phyloP scores from a whole-genome alignment of 2,113 vertebrate species.

The Platysternon megacephalum region DNA sequence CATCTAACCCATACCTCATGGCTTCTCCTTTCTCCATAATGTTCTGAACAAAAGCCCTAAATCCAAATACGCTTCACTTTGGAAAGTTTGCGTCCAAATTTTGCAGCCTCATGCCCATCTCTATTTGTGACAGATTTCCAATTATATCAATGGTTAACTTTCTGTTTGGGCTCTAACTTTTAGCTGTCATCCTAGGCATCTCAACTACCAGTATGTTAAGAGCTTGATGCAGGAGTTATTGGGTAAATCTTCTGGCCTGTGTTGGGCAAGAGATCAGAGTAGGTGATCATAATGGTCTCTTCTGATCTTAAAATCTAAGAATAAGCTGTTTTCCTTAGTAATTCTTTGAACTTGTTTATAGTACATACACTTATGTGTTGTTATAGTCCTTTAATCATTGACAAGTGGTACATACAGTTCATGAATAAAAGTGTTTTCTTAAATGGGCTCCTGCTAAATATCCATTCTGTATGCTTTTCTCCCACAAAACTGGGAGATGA shows the following conservation, averaged over 20 bases:
- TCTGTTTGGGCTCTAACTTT: neutral
- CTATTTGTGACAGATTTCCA: neutral
- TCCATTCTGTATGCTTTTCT: neutral
- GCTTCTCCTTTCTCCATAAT: neutral
- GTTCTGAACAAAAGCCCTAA: neutral
- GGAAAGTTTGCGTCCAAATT: neutral
- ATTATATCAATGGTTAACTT: neutral
- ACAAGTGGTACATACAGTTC: neutral
- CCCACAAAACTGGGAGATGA: neutral
- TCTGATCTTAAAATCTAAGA: slow-evolving; percentile 8
- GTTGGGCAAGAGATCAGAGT: neutral
- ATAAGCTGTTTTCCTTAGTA: slow-evolving; percentile 41
- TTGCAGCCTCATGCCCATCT: neutral
- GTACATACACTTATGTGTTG: neutral
- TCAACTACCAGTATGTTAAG: neutral
- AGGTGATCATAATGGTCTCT: slow-evolving; percentile 38
- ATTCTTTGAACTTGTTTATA: slow-evolving; percentile 55
- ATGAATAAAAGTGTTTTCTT: slow-evolving; percentile 6
- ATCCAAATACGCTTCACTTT: neutral
- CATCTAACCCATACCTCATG: neutral
- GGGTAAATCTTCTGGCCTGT: slow-evolving; percentile 27
- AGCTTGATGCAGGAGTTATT: slow-evolving; percentile 52
- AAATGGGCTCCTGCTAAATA: slow-evolving; percentile 5
- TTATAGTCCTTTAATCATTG: slow-evolving; percentile 37
- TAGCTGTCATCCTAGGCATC: neutral